A percentile compares a stretch with the other conserved stretches of the same genome.
These are phyloP conservation scores for Chelon auratus DNA, from an alignment of 2,797 vertebrate genomes.

Conservation along the genomic window DNA sequence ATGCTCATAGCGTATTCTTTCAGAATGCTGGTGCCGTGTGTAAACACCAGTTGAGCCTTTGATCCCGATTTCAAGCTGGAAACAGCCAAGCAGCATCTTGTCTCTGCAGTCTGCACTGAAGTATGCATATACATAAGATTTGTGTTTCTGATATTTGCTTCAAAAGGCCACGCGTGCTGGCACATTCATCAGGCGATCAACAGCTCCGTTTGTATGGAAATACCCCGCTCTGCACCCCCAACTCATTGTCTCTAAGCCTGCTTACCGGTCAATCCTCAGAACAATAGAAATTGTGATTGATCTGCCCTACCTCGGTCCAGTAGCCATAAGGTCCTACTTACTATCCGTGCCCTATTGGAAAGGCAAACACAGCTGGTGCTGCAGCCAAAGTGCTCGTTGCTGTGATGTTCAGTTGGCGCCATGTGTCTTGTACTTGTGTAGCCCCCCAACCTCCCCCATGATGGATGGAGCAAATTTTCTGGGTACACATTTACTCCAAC, in stretches of 20 bases:
- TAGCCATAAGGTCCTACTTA: conserved; percentile 72
- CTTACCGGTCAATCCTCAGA: conserved; percentile 49
- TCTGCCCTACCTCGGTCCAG: conserved; percentile 59
- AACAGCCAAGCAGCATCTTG: conserved; percentile 18
- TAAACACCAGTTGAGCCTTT: conserved; percentile 22
- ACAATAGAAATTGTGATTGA: conserved; percentile 82
- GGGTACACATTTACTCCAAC: conserved; percentile 58
- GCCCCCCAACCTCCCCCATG: conserved; percentile 35
- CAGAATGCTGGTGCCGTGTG: conserved; percentile 1
- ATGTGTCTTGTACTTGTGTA: conserved; percentile 59
- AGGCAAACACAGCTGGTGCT: conserved; percentile 84
- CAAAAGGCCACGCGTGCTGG: not conserved
- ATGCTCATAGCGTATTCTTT: conserved; percentile 39
- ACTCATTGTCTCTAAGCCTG: conserved; percentile 11
- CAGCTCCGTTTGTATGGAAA: conserved; percentile 44
- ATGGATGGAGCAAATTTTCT: conserved; percentile 74
- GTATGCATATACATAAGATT: conserved; percentile 9
- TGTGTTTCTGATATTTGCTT: conserved; percentile 1
- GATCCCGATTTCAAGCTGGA: conserved; percentile 26
- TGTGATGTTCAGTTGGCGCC: conserved; percentile 58
- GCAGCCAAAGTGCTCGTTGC: conserved; percentile 53
- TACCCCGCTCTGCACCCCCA: not conserved
- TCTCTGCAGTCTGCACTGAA: conserved; percentile 6
- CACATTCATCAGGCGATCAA: conserved; percentile 7
- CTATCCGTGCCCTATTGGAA: conserved; percentile 72